Base-by-base conservation (phyloP, 2,113 vertebrate genomes). In the Oncorhynchus masou region DNA sequence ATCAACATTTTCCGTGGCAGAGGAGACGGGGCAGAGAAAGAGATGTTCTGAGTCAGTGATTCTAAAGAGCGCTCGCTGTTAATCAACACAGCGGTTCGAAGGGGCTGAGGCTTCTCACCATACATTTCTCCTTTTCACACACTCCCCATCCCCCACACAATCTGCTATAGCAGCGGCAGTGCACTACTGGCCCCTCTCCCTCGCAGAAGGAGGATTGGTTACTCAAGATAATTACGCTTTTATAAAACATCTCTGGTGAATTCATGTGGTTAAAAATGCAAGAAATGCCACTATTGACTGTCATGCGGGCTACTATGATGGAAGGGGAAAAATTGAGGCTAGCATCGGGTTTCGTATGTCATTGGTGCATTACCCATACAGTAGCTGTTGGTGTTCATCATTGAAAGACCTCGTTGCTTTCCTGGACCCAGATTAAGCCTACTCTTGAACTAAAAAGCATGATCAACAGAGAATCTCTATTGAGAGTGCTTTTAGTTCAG, bases 231-330 rank as follows among this genome's bases (percentile, higher is more conserved):
- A 49, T 49, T 70, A 31, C 16, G 7, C 15, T 68, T 19, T 68
- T 68, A 15, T 48, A 70, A 70, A 70, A 70, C 13, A 12, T 5
- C 8, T 6, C 39, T 24, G 68, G 34, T 70, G 68, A 70, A 49
- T 70, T 70, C 39, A 49, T 16, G 66, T 48, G 34, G 25, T 70
- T 49, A 49, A 70, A 70, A 70, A 70, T 70, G 39, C 68, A 70
- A 39, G 20, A 49, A 5, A 22, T n/a, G 27, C 5, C 34, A 20
- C 27, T 20, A 4, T 45, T 49, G 39, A 70, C 25, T 24, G 68
- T 7, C 19, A 20, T 34, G 29, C 7, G 3, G n/a, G n/a, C 19
- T 16, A 34, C 13, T 68, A 15, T 29, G 31, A 68, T 29, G 31
- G 16, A 68, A 34, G 66, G 29, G 7, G 49, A 11, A 16, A 16